phyloP scores from a whole-genome alignment of 2,113 vertebrate species.

The Cheirogaleus medius region DNA sequence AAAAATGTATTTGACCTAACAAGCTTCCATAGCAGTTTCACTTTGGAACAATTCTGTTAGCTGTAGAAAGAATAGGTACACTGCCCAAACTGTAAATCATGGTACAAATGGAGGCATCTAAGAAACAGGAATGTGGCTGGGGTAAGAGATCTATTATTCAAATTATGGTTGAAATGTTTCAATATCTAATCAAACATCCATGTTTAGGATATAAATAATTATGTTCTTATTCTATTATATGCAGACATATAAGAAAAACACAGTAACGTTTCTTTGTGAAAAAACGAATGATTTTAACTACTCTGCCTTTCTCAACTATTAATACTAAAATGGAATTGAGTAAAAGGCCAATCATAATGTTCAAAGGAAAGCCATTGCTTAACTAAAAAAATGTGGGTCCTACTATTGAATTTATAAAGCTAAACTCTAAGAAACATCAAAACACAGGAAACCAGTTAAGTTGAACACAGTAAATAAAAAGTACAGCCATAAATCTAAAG shows the following conservation, averaged over 20 bases:
- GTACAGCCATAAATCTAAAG: background rate
- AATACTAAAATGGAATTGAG: slow-evolving; percentile 27
- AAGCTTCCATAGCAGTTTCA: background rate
- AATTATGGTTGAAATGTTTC: slow-evolving; percentile 10
- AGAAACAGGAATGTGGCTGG: background rate
- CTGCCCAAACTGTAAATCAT: slow-evolving; percentile 6
- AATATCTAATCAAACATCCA: background rate
- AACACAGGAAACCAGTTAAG: background rate
- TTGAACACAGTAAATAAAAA: slow-evolving; percentile 5
- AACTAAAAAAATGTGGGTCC: background rate
- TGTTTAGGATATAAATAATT: background rate
- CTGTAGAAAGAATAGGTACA: background rate
- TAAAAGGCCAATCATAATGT: background rate
- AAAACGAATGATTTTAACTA: background rate
- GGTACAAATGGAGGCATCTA: background rate
- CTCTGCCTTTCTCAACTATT: background rate
- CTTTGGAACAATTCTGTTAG: background rate
- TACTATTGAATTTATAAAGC: slow-evolving; percentile 12
- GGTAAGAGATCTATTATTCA: background rate
- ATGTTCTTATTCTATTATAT: background rate
- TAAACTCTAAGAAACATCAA: background rate
- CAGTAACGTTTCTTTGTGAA: background rate
- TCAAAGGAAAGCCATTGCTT: background rate
- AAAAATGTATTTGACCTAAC: slow-evolving; percentile 21
- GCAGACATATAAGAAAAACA: background rate